Evolutionary conservation across 2,113 vertebrate genomes (phyloP).

Genomic region (Aplodontia rufa): DNA sequence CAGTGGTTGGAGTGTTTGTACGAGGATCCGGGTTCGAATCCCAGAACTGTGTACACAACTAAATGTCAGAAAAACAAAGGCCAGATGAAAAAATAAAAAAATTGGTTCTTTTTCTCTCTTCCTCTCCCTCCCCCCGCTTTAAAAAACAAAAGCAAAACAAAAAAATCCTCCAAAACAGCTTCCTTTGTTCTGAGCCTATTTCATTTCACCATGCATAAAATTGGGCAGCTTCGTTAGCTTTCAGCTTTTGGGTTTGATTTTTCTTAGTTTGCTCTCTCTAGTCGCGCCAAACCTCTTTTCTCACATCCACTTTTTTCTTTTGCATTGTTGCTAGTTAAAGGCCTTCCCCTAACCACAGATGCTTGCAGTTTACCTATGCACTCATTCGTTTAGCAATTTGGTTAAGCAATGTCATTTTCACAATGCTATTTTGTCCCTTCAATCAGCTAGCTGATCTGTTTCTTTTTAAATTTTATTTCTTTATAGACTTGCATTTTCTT

Average conservation of each 20-base stretch:
- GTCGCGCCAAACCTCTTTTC: not conserved
- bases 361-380: not conserved
- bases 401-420: slow-evolving; percentile 12
- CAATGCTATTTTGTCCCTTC: not conserved
- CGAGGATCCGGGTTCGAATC: no score
- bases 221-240: slow-evolving; percentile 3
- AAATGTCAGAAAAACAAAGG: no score
- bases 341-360: not conserved
- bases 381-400: not conserved
- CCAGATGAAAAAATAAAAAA: no score
- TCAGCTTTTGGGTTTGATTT: not conserved
- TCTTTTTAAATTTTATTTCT: slow-evolving; percentile 49
- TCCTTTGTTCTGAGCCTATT: not conserved
- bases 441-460: not conserved
- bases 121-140: no score
- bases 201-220: slow-evolving; percentile 26
- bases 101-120: no score
- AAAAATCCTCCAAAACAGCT: no score
- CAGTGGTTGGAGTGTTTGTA: no score
- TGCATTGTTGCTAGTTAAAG: not conserved
- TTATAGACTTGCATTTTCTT: not conserved
- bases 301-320: not conserved
- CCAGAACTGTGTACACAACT: no score
- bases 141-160: no score
- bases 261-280: not conserved